Conservation (phyloP, 37 sponge, comb jelly and placozoan species). For the Dysidea cf. avara region DNA sequence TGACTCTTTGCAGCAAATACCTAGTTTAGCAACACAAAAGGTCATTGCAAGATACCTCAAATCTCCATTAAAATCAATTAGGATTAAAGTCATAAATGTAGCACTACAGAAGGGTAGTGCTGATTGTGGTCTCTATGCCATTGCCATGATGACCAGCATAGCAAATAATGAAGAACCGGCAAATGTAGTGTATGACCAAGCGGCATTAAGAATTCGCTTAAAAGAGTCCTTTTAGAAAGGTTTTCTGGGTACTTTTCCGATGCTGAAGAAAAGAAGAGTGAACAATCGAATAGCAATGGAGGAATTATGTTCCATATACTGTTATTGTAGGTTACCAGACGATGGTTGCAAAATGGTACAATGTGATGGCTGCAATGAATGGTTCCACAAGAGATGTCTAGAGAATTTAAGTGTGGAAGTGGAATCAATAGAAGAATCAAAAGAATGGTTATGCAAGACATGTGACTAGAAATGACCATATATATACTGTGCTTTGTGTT, state of each 20-base stretch:
- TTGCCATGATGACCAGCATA: conserved; percentile 3
- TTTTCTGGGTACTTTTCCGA: conserved; percentile 6
- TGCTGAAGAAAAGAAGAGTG: conserved; percentile 28
- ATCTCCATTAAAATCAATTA: too few relatives aligned
- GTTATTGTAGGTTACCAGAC: conserved; percentile 49
- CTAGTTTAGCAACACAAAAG: too few relatives aligned
- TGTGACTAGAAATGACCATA: too few relatives aligned
- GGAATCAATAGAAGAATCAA: too few relatives aligned
- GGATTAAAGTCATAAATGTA: too few relatives aligned
- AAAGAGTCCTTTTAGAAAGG: conserved; percentile 1
- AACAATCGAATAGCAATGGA: conserved; percentile 1
- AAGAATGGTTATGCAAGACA: too few relatives aligned
- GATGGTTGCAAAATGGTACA: conserved; percentile 19
- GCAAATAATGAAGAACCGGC: conserved; percentile 24
- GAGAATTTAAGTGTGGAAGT: too few relatives aligned
- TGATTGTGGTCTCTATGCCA: too few relatives aligned
- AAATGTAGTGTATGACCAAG: conserved; percentile 12
- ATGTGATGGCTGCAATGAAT: conserved; percentile 32
- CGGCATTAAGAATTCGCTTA: conserved; percentile 1
- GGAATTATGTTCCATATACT: conserved; percentile 13
- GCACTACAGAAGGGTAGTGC: too few relatives aligned
- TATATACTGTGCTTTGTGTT: too few relatives aligned
- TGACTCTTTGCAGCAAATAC: conserved; percentile 36
- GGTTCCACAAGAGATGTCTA: conserved; percentile 27
- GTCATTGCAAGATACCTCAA: too few relatives aligned